Evolutionary conservation across 2,888 invertebrate genomes (phyloP).

Genomic region (Hirtodrosophila duncani): DNA sequence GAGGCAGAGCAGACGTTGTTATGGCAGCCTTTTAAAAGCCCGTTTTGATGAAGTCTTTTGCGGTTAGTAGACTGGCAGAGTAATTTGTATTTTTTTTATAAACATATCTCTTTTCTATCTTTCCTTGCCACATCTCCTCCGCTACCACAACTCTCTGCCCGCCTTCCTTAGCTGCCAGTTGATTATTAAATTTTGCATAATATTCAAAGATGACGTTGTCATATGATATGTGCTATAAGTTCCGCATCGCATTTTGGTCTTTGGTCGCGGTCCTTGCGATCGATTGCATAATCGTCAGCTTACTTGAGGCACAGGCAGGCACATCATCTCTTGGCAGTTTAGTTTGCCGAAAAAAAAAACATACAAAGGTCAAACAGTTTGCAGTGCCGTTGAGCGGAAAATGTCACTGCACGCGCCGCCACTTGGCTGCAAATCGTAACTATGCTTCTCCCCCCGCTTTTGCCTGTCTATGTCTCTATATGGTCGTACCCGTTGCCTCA

Average conservation of each 20-base stretch:
- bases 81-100: conserved; percentile 63
- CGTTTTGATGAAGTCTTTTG: conserved; percentile 60
- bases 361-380: conserved; percentile 64
- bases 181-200: conserved; percentile 34
- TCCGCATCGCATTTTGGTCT: conserved; percentile 56
- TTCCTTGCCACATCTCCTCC: background rate
- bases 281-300: conserved; percentile 54
- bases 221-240: conserved; percentile 55
- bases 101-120: conserved; percentile 30
- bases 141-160: too few species aligned
- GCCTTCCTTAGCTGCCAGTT: too few species aligned
- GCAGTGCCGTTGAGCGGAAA: conserved; percentile 53
- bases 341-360: conserved; percentile 4
- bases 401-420: conserved; percentile 68
- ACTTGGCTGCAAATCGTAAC: conserved; percentile 35
- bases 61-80: conserved; percentile 61
- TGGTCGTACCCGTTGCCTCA: conserved; percentile 14
- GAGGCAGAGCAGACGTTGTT: conserved; percentile 44
- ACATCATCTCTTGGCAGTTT: conserved; percentile 15
- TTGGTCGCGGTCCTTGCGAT: conserved; percentile 26
- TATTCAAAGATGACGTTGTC: conserved; percentile 39
- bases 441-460: conserved; percentile 16
- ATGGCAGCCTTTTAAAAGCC: conserved; percentile 30
- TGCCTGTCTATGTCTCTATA: conserved; percentile 4
- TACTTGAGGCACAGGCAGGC: conserved; percentile 38